Evolutionary conservation across 2,113 vertebrate genomes (phyloP).

Genomic region (Camelus bactrianus): DNA sequence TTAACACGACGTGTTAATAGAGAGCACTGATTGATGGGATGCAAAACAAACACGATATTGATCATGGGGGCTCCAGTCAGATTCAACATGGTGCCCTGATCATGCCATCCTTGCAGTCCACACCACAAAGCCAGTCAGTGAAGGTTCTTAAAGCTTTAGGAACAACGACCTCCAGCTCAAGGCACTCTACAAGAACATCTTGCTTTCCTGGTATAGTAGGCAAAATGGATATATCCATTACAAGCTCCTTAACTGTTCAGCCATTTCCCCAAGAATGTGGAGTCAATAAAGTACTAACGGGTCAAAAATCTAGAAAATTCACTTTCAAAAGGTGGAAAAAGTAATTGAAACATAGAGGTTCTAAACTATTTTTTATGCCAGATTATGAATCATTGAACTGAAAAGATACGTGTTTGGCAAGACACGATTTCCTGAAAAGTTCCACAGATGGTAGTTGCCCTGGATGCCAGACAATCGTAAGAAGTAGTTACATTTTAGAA

Average conservation of each 20-base stretch:
- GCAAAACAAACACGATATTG: not conserved
- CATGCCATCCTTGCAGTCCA: no score
- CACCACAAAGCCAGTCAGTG: not conserved
- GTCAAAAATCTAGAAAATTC: not conserved
- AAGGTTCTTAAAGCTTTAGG: not conserved
- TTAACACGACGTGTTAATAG: not conserved
- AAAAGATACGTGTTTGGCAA: not conserved
- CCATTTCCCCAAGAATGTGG: not conserved
- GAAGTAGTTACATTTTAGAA: slow-evolving; percentile 1
- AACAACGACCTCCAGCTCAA: not conserved
- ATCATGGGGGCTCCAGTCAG: not conserved
- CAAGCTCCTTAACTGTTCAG: not conserved
- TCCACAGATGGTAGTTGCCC: not conserved
- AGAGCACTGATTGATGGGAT: not conserved
- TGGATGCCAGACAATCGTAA: not conserved
- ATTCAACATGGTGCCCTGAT: not conserved
- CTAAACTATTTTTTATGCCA: not conserved
- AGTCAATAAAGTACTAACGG: not conserved
- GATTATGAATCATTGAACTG: slow-evolving; percentile 32
- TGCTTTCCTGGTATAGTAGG: not conserved
- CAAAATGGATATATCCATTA: not conserved
- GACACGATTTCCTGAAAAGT: not conserved
- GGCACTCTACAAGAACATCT: not conserved
- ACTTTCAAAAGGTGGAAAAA: not conserved
- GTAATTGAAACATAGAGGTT: not conserved